These are phyloP conservation scores for Spinibarbus caldwelli DNA, from an alignment of 2,797 vertebrate species.

Conservation along the genomic window DNA sequence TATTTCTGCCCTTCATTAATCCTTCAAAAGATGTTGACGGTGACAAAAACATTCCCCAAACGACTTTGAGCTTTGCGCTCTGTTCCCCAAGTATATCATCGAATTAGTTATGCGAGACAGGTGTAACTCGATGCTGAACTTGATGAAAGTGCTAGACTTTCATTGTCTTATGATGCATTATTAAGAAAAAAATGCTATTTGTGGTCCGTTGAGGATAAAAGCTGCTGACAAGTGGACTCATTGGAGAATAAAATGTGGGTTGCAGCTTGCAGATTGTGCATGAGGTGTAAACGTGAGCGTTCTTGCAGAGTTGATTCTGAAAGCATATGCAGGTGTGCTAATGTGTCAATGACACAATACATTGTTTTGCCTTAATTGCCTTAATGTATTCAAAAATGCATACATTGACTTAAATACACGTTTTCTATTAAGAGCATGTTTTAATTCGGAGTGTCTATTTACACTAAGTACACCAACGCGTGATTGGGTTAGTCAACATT, in stretches of 20 bases:
- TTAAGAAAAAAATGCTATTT: constrained; percentile 24
- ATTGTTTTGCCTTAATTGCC: background rate
- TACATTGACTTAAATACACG: background rate
- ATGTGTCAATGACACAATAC: background rate
- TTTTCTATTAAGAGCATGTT: background rate
- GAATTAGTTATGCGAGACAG: constrained; percentile 51
- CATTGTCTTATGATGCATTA: constrained; percentile 40
- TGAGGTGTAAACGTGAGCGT: background rate
- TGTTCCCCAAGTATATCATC: constrained; percentile 29
- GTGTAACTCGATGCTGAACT: constrained; percentile 39
- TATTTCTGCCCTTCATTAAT: constrained; percentile 59
- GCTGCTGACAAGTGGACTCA: constrained; percentile 19
- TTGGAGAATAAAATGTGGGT: constrained; percentile 15
- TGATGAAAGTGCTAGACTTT: constrained; percentile 43
- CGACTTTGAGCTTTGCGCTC: constrained; percentile 24
- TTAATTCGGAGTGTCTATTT: background rate
- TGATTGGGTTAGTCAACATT: no score
- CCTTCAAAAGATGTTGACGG: constrained; percentile 39
- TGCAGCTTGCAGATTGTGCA: constrained; percentile 17
- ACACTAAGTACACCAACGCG: no score
- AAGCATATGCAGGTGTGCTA: constrained; percentile 14
- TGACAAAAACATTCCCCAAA: constrained; percentile 50
- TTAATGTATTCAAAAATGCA: background rate
- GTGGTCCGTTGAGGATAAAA: constrained; percentile 21
- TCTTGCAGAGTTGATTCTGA: constrained; percentile 28